These are phyloP conservation scores for Anguilla obscura DNA, from an alignment of 2,797 vertebrate genomes.

Conservation along the genomic window DNA sequence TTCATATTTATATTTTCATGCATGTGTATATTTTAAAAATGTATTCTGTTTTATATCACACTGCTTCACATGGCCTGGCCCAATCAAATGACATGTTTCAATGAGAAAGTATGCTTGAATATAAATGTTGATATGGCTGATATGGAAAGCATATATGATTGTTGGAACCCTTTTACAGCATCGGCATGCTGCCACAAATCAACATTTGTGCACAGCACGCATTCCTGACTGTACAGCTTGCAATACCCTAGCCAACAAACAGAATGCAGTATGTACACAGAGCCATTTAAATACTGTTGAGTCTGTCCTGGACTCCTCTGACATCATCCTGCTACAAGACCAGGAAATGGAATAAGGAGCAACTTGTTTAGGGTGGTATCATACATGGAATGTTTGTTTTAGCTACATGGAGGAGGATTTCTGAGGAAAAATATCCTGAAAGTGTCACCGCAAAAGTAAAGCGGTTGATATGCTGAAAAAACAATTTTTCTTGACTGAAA, in stretches of 20 bases:
- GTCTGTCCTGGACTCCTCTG: neutral
- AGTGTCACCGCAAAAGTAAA: neutral
- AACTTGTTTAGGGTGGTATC: neutral
- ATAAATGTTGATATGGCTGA: too few species aligned
- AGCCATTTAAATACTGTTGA: neutral
- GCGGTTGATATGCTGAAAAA: neutral
- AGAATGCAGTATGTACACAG: neutral
- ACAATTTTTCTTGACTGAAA: neutral
- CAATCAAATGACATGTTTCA: constrained; percentile 34
- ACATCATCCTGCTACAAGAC: neutral
- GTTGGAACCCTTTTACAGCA: neutral
- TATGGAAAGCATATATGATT: neutral
- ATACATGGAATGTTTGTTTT: neutral
- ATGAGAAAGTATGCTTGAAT: neutral
- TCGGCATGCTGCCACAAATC: neutral
- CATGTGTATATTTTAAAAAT: too few species aligned
- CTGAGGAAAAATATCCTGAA: neutral
- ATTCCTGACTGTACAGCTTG: neutral
- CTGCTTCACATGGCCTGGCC: constrained; percentile 19
- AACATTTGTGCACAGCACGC: neutral
- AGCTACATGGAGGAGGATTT: neutral
- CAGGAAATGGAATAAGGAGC: neutral
- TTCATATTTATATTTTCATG: neutral
- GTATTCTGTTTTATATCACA: neutral
- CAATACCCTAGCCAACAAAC: neutral